Evolutionary conservation across 2,113 vertebrate species (phyloP), one percentile per base, ranked within the genome.

Genomic region (Percopsis transmontana): DNA sequence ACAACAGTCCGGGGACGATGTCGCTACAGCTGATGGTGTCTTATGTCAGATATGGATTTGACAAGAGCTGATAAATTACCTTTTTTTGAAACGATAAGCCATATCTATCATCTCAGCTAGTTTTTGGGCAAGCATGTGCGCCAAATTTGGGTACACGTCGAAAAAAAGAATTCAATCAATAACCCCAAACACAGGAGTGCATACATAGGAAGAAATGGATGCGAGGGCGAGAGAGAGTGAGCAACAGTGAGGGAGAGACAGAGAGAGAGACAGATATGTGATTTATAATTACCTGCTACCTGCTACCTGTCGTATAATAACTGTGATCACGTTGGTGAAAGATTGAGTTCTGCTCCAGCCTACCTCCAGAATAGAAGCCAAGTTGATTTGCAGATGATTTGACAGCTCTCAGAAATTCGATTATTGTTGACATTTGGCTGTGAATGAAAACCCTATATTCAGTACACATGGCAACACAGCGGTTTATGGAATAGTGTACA

Each of bases 1-100:
- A 69, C 72, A 67, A 64, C 69, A 74, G 66, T 62, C 41, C 52
- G 23, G 59, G 68, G 19, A 68, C 58, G 53, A 45, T 73, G 39
- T 60, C 40, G 56, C 68, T 67, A 63, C 62, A 65, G 74, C 51
- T 71, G 65, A 66, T 58, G 62, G 21, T 69, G 72, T 66, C 84
- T 74, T 7, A 33, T 75, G 82, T 74, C 85, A 82, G 82, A 78
- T 77, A 87, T 88, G 77, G 85, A 86, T 89, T 87, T 79, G 84
- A 84, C 85, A 84, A 87, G 75, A 76, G 65, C 61, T 84, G 82
- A 85, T 84, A 77, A 86, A 90, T 85, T 81, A 19, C 73, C 62
- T 82, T 70, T 74, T 84, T 89, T 79, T 74, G 56, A 84, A 77
- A 80, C 57, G 59, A 79, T 84, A 84, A 83, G 63, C 68, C 54